Evolutionary conservation across 2,888 invertebrate genomes (phyloP), one percentile per base, ranked within the genome.

Genomic region (Mesochorus sp.): DNA sequence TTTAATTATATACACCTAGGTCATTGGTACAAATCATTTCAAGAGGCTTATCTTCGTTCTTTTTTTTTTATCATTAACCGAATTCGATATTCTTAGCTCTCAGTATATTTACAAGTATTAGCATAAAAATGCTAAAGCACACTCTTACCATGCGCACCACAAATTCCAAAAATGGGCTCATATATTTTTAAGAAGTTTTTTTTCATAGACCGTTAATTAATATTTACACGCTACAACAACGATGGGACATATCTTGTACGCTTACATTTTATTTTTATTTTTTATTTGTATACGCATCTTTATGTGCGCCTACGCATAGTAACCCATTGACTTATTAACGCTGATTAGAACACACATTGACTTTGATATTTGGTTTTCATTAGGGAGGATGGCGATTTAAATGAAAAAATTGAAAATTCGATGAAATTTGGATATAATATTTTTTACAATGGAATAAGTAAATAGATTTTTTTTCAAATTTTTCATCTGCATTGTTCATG

Each of bases 151-250:
- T 61, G 28, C 37, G 34, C 24, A 6, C 34, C 44, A 61, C 21
- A 14, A 44, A 59, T 51, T 42, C 19, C 31, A 67, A 24, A 49
- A 55, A 61, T 21, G 17, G 4, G 21, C 3, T 14, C 39, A 21
- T 51, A 39, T 19, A 6, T 21, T 39, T 44, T 26, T 49, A 34
- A 53, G 42, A 31, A 51, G 44, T 59, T n/a, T n/a, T n/a, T 39
- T 61, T 64, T 64, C 12, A 66, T 51, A 49, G 61, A 71, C 78
- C 74, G 57, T 17, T 26, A 70, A 66, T 61, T 31, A 47, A 57
- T 78, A 78, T 78, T 70, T 78, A 78, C 78, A 78, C 59, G 64
- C 78, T 78, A 74, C 74, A 66, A 74, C 78, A 74, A 64, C 70
- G 51, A 74, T 66, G 61, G 64, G 39, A 34, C 39, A 6, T 31